Percentiles rank a stretch among this genome's conserved stretches.
Conservation (phyloP, 2,888 invertebrate genomes). For the Stictocephala bisonia region DNA sequence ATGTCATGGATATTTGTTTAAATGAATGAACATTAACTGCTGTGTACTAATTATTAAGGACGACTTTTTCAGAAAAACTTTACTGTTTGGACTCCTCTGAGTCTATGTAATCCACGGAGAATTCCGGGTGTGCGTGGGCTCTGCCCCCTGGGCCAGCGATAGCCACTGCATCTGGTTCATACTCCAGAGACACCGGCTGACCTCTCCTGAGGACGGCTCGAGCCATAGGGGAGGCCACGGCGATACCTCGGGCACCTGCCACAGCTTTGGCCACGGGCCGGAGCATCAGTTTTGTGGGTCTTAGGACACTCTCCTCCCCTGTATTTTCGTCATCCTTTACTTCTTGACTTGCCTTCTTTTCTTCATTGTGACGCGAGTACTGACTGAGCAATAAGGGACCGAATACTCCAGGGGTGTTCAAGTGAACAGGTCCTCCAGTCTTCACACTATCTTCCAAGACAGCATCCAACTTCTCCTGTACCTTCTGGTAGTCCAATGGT, state of each 20-base stretch:
- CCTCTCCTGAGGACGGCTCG: slow-evolving; percentile 73
- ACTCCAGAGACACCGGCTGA: slow-evolving; percentile 72
- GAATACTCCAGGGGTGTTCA: slow-evolving; percentile 22
- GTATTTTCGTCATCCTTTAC: not conserved
- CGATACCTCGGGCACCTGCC: slow-evolving; percentile 74
- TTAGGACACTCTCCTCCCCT: not conserved
- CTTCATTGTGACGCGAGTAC: not conserved
- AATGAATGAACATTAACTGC: not conserved
- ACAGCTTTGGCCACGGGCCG: slow-evolving; percentile 76
- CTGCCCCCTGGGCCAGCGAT: slow-evolving; percentile 80
- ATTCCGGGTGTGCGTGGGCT: slow-evolving; percentile 80
- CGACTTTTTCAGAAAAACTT: too few species aligned
- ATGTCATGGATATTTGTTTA: not conserved
- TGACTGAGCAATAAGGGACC: not conserved
- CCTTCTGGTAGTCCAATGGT: not conserved
- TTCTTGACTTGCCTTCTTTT: not conserved
- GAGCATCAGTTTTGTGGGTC: slow-evolving; percentile 63
- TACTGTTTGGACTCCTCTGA: too few species aligned
- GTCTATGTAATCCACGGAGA: slow-evolving; percentile 65
- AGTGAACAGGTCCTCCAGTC: not conserved
- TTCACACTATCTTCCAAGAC: slow-evolving; percentile 1
- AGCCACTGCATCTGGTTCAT: slow-evolving; percentile 76
- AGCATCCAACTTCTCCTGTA: slow-evolving; percentile 10
- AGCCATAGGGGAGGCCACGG: slow-evolving; percentile 77
- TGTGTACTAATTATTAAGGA: too few species aligned